Base-by-base conservation (phyloP, 2,113 vertebrate species). In the Sander vitreus region DNA sequence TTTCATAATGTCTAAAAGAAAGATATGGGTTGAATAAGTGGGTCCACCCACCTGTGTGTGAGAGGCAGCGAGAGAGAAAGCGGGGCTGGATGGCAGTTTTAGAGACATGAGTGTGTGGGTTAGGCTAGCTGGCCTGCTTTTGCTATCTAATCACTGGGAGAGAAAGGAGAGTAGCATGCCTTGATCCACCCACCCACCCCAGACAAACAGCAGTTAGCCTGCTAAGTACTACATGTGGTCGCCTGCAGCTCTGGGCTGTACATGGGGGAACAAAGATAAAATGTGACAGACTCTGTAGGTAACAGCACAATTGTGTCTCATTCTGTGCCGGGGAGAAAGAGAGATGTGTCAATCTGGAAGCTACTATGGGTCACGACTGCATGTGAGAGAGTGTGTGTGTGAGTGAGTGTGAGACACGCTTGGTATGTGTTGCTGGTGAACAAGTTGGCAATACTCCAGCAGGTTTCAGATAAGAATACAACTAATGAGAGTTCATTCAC, bases 91-190 rank as follows among this genome's bases (percentile, higher is more conserved):
- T 93, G 86, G 88, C 85, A 84, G 89, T 92, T 94, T 93, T 90
- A 94, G 91, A 95, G 93, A 95, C 92, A 95, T 91, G 92, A 95
- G 93, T 95, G 95, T 95, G 95, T 96, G 95, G 95, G 95, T 93
- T 95, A 82, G 86, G 85, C 89, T 93, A 75, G 90, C 91, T 94
- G 92, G 90, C 92, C 91, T 87, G 90, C 93, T 93, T 90, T 85
- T 90, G 89, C 92, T 88, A 91, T 89, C 91, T 93, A 91, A 92
- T 94, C 92, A 92, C 91, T 87, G 87, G 84, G 89, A 93, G 91
- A 92, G 92, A 94, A 95, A 94, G 90, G 91, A 93, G 93, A 92
- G 92, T 93, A 91, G 91, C 92, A 84, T 81, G 90, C 89, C 91
- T 93, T 93, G 93, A 95, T 95, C 94, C 92, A 89, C 95, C 95